These are phyloP conservation scores for Orthonychiurus folsomi DNA, from an alignment of 2,888 invertebrate species.

Conservation along the genomic window DNA sequence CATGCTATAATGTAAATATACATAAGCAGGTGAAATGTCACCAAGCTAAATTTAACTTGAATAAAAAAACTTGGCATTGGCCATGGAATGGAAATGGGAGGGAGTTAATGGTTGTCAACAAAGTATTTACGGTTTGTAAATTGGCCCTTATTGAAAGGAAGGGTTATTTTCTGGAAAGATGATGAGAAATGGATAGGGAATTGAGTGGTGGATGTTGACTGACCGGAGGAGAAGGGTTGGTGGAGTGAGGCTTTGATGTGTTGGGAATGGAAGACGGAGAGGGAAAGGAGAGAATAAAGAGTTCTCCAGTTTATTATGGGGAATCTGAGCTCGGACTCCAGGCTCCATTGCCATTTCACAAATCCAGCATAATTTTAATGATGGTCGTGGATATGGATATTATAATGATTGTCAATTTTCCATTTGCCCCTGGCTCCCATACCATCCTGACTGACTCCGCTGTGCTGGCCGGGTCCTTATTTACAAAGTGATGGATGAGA, in stretches of 20 bases:
- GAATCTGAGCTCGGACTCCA: not conserved
- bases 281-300: not conserved
- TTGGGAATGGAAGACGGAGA: slow-evolving; percentile 7
- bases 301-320: slow-evolving; percentile 1
- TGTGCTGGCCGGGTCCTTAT: slow-evolving; percentile 40
- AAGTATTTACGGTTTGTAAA: no score
- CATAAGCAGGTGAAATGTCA: no score
- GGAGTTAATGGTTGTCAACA: no score
- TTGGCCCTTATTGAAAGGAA: no score
- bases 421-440: slow-evolving; percentile 36
- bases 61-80: no score
- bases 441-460: no score
- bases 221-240: not conserved
- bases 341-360: not conserved
- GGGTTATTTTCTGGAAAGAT: no score
- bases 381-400: slow-evolving; percentile 35
- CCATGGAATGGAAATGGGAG: no score
- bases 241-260: not conserved
- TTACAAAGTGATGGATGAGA: slow-evolving; percentile 27
- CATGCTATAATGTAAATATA: no score
- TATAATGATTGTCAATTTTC: slow-evolving; percentile 41
- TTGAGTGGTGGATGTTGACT: no score
- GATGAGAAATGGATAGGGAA: no score
- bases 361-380: slow-evolving; percentile 37
- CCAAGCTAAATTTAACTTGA: no score